These are phyloP conservation scores for Parapsyche elsis DNA, from an alignment of 1,140 invertebrate species.

Conservation along the genomic window DNA sequence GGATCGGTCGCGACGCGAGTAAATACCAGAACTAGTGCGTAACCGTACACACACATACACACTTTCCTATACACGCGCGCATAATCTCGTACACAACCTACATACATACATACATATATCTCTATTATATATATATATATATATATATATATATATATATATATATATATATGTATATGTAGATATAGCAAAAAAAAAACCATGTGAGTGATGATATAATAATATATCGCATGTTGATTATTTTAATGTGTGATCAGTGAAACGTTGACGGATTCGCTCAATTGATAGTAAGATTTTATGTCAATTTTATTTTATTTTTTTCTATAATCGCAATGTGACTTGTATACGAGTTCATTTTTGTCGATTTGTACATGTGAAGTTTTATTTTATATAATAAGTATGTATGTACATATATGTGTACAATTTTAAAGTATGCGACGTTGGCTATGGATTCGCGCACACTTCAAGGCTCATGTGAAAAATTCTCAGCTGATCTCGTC, in stretches of 20 bases:
- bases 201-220: slow-evolving; percentile 5
- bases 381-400: no score
- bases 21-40: neutral
- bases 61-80: neutral
- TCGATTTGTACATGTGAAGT: no score
- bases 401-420: no score
- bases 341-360: no score
- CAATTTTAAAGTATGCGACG: no score
- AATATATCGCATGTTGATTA: neutral
- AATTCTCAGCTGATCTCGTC: no score
- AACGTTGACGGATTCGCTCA: neutral
- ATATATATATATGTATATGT: neutral
- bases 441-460: no score
- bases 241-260: neutral
- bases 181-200: neutral
- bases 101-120: neutral
- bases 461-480: no score
- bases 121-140: neutral
- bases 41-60: neutral
- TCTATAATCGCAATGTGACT: no score
- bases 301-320: no score
- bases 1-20: neutral
- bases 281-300: no score
- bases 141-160: neutral
- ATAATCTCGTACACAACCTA: neutral